These are phyloP conservation scores for Oenanthe oenanthe DNA, from an alignment of 2,113 vertebrate genomes.

Conservation along the genomic window DNA sequence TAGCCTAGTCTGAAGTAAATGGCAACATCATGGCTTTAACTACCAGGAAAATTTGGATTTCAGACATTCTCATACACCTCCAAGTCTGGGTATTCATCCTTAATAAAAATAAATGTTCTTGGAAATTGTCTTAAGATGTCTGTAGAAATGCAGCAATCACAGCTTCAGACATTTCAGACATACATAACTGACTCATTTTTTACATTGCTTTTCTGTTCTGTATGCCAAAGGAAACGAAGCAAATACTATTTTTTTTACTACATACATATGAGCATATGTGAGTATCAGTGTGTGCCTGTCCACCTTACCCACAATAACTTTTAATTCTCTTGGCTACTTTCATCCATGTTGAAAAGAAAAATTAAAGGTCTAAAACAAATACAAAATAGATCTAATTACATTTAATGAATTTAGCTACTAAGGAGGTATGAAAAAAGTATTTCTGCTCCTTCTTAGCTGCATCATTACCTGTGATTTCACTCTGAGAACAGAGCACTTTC, in stretches of 20 bases:
- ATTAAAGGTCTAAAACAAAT: neutral
- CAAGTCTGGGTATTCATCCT: neutral
- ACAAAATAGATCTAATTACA: neutral
- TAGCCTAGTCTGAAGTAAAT: neutral
- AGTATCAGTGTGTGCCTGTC: neutral
- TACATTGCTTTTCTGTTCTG: neutral
- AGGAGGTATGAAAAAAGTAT: neutral
- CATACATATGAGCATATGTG: fast-evolving
- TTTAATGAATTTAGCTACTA: neutral
- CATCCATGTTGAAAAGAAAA: neutral
- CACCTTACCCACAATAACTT: neutral
- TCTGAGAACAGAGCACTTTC: neutral
- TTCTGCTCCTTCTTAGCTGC: neutral
- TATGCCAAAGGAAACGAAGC: neutral
- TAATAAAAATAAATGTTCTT: neutral
- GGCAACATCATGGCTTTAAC: neutral
- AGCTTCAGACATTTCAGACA: neutral
- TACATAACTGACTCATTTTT: neutral
- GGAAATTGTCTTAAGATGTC: neutral
- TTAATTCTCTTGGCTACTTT: neutral
- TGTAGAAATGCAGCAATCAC: neutral
- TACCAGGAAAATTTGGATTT: neutral
- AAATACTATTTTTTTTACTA: neutral
- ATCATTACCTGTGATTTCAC: neutral
- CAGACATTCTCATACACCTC: fast-evolving